Conservation (phyloP, 2,888 invertebrate species). For the Hyles lineata region DNA sequence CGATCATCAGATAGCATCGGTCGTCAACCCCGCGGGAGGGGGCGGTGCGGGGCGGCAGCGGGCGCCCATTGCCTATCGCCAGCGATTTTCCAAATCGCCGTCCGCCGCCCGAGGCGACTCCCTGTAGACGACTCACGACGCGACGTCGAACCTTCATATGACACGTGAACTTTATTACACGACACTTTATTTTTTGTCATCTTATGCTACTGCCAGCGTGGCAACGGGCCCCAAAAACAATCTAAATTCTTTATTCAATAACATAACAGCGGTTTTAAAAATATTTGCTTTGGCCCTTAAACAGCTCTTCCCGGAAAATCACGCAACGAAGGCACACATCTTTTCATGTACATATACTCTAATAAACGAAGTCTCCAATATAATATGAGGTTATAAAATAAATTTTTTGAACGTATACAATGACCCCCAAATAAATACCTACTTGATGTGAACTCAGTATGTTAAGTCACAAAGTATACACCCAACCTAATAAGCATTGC, state of each 20-base stretch:
- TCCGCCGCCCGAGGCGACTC: slow-evolving; percentile 42
- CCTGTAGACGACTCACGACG: slow-evolving; percentile 37
- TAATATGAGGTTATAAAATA: too few relatives aligned
- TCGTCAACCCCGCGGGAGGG: slow-evolving; percentile 10
- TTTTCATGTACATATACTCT: too few relatives aligned
- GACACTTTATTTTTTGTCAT: slow-evolving; percentile 38
- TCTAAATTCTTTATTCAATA: slow-evolving; percentile 28
- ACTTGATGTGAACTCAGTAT: too few relatives aligned
- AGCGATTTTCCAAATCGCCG: slow-evolving; percentile 42
- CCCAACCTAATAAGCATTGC: too few relatives aligned
- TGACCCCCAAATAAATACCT: too few relatives aligned
- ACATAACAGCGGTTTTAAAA: too few relatives aligned
- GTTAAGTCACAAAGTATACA: too few relatives aligned
- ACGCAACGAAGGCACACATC: too few relatives aligned
- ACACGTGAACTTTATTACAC: slow-evolving; percentile 33
- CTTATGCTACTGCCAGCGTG: slow-evolving; percentile 34
- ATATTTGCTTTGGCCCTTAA: too few relatives aligned
- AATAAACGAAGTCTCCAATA: too few relatives aligned
- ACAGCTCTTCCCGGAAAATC: too few relatives aligned
- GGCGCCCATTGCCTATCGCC: slow-evolving; percentile 49
- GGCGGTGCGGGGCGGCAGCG: slow-evolving; percentile 8
- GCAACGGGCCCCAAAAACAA: slow-evolving; percentile 31
- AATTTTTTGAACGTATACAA: too few relatives aligned
- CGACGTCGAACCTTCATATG: slow-evolving; percentile 38
- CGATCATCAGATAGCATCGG: slow-evolving; percentile 20